Conservation (phyloP, 2,797 vertebrate genomes). For the Dallia pectoralis region DNA sequence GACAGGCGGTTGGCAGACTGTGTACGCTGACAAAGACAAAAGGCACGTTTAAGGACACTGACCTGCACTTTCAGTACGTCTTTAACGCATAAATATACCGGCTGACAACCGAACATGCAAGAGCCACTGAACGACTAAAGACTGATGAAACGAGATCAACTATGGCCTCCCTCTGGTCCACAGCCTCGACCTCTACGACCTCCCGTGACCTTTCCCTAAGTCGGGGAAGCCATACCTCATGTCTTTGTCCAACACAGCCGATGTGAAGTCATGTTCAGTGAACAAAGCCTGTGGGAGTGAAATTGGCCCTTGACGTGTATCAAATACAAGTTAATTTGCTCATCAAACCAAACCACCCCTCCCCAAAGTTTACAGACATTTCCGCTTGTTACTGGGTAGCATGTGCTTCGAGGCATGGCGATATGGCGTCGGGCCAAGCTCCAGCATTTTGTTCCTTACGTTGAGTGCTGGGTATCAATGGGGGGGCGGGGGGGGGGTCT, state of each 20-base stretch:
- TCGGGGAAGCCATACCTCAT: constrained; percentile 14
- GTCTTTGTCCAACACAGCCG: constrained; percentile 22
- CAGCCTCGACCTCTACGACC: neutral
- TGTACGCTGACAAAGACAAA: constrained; percentile 44
- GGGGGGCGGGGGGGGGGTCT: constrained; percentile 30
- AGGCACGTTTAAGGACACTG: constrained; percentile 35
- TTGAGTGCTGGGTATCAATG: constrained; percentile 44
- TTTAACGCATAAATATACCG: constrained; percentile 48
- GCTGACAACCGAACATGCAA: constrained; percentile 24
- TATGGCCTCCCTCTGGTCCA: constrained; percentile 5
- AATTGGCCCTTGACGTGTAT: constrained; percentile 20
- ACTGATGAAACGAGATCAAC: constrained; percentile 21
- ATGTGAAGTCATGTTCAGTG: constrained; percentile 19
- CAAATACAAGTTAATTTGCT: neutral
- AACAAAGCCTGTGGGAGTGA: constrained; percentile 25
- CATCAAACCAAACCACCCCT: constrained; percentile 2
- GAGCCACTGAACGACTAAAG: constrained; percentile 7
- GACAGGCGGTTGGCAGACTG: constrained; percentile 71
- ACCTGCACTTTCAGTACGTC: constrained; percentile 30
- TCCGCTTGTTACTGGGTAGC: constrained; percentile 18
- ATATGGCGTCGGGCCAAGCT: constrained; percentile 21
- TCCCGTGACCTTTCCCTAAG: constrained; percentile 13
- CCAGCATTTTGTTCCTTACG: constrained; percentile 34
- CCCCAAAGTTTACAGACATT: constrained; percentile 4
- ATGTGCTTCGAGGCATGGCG: constrained; percentile 25